Percentiles rank a stretch among this genome's conserved stretches.
phyloP scores from a whole-genome alignment of 2,113 vertebrate species.

The Alexandromys fortis region DNA sequence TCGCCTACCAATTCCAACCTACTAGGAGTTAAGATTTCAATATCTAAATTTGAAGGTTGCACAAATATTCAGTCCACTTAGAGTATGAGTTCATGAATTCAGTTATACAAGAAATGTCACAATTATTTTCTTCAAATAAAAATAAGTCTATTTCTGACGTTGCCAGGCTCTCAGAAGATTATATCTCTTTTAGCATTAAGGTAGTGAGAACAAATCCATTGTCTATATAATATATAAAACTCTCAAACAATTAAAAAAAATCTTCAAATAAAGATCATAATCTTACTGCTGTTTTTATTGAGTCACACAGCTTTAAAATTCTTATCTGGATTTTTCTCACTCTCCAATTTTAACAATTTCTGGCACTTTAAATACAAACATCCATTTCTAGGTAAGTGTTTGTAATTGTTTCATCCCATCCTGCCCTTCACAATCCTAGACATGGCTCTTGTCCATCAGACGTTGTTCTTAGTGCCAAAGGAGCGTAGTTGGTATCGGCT shows the following conservation, averaged over 20 bases:
- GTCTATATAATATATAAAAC: neutral
- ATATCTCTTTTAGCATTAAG: neutral
- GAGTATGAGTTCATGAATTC: neutral
- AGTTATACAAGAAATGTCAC: neutral
- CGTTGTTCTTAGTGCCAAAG: neutral
- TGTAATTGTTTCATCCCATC: neutral
- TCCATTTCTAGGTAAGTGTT: neutral
- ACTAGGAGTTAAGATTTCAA: neutral
- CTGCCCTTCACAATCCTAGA: neutral
- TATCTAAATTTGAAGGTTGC: neutral
- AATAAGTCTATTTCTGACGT: constrained; percentile 27
- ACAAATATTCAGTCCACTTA: neutral
- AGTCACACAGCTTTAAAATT: neutral
- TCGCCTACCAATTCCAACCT: neutral
- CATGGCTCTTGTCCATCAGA: neutral
- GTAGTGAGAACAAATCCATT: no score
- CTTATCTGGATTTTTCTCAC: neutral
- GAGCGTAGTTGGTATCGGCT: no score
- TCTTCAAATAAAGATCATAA: neutral
- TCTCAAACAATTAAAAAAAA: neutral
- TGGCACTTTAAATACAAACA: neutral
- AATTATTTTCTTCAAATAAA: constrained; percentile 29
- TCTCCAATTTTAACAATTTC: constrained; percentile 2
- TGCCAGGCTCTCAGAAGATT: neutral
- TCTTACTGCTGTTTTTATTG: neutral